These are phyloP conservation scores for Trichonephila inaurata DNA, from an alignment of 1,140 invertebrate genomes.

Conservation along the genomic window DNA sequence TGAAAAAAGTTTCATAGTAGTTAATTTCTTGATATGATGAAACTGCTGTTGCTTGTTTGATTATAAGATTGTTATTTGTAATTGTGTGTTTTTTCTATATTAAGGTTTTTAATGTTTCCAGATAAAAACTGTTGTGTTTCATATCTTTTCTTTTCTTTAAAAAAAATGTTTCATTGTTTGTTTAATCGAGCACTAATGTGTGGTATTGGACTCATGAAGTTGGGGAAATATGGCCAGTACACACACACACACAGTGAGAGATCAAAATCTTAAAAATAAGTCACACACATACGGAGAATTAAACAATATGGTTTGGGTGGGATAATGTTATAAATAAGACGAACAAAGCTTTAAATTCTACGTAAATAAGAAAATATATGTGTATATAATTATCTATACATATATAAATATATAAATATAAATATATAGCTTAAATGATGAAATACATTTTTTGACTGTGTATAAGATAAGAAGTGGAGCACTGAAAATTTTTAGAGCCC, in stretches of 20 bases:
- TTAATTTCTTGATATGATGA: slow-evolving; percentile 67
- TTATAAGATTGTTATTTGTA: slow-evolving; percentile 66
- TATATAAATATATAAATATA: slow-evolving; percentile 72
- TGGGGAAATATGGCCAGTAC: slow-evolving; percentile 71
- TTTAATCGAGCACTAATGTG: slow-evolving; percentile 52
- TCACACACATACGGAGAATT: not conserved
- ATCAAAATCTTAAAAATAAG: slow-evolving; percentile 41
- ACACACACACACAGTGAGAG: too few relatives aligned
- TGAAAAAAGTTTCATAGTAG: slow-evolving; percentile 47
- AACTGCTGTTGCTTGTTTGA: slow-evolving; percentile 72
- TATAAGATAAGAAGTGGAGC: slow-evolving; percentile 57
- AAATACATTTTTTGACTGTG: slow-evolving; percentile 61
- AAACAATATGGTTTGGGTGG: slow-evolving; percentile 2
- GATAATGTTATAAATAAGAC: slow-evolving; percentile 47
- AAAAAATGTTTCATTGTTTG: slow-evolving; percentile 56
- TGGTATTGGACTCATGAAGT: slow-evolving; percentile 55
- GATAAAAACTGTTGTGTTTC: slow-evolving; percentile 62
- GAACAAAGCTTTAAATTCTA: slow-evolving; percentile 75
- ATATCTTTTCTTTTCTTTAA: slow-evolving; percentile 32
- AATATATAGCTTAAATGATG: slow-evolving; percentile 66
- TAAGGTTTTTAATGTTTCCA: slow-evolving; percentile 64
- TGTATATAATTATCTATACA: slow-evolving; percentile 73
- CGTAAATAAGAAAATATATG: slow-evolving; percentile 62
- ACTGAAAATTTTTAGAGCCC: slow-evolving; percentile 38
- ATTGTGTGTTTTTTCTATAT: slow-evolving; percentile 70